Conservation (phyloP, 92 coral and sea anemone genomes). For the Zoanthus gigantus region DNA sequence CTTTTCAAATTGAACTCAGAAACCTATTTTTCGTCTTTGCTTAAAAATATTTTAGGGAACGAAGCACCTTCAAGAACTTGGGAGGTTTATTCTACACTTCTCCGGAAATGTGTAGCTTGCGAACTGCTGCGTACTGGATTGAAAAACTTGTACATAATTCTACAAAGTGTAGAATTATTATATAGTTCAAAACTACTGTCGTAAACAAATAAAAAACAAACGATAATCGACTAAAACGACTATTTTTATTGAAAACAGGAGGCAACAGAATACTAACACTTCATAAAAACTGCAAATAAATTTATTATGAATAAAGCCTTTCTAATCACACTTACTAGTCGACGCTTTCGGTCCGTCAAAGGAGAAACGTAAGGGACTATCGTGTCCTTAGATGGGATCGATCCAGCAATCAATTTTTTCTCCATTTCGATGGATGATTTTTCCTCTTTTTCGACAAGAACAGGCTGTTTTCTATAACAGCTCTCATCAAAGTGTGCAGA, state of each 20-base stretch:
- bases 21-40: neutral
- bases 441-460: neutral
- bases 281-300: slow-evolving; percentile 1
- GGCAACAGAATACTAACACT: slow-evolving; percentile 10
- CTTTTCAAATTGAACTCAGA: too few species aligned
- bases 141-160: neutral
- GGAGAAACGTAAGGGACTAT: slow-evolving; percentile 25
- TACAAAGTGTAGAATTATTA: neutral
- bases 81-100: neutral
- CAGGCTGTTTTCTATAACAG: slow-evolving; percentile 37
- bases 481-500: slow-evolving; percentile 49
- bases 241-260: slow-evolving; percentile 12
- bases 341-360: slow-evolving; percentile 50
- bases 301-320: neutral
- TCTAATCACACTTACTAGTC: slow-evolving; percentile 39
- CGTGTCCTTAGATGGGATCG: slow-evolving; percentile 14
- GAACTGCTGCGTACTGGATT: slow-evolving; percentile 1
- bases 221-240: neutral
- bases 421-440: neutral
- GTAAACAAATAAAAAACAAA: neutral
- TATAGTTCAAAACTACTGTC: neutral
- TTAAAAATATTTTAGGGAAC: slow-evolving; percentile 2
- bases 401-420: slow-evolving; percentile 14
- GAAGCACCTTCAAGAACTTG: neutral
- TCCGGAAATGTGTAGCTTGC: neutral